A percentile compares a stretch with the other conserved stretches of the same genome.
phyloP scores from a whole-genome alignment of 64 coral and sea anemone genomes.

The Montipora efflorescens region DNA sequence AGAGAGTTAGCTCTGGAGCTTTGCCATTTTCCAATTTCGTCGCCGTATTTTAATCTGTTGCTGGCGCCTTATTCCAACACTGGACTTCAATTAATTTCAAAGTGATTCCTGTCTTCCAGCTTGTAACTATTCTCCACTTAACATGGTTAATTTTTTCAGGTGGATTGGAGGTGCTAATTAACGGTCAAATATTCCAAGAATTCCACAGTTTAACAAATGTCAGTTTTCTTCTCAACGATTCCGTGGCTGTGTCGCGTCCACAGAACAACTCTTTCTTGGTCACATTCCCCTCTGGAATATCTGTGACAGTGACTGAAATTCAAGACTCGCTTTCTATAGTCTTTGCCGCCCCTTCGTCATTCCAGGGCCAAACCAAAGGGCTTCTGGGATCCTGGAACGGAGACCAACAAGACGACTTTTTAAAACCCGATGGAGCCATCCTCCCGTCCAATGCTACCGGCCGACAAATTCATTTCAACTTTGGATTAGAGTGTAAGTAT shows the following conservation, averaged over 20 bases:
- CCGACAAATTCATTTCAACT: constrained; percentile 61
- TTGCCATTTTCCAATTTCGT: no score
- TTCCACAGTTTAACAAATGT: background rate
- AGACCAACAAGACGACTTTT: constrained; percentile 49
- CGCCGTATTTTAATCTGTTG: no score
- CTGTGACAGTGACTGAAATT: constrained; percentile 48
- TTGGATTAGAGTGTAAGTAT: constrained; percentile 76
- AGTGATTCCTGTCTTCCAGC: background rate
- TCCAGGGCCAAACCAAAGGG: constrained; percentile 54
- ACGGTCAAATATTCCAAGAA: constrained; percentile 14
- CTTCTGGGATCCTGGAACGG: constrained; percentile 74
- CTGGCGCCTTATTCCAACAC: background rate
- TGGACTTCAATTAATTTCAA: background rate
- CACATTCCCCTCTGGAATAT: constrained; percentile 55
- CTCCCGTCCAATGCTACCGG: constrained; percentile 41
- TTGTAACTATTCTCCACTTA: background rate
- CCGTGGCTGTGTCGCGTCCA: constrained; percentile 35
- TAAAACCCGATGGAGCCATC: constrained; percentile 47
- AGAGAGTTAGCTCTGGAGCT: no score
- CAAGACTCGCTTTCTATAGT: constrained; percentile 51
- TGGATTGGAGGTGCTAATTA: constrained; percentile 40
- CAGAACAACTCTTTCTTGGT: constrained; percentile 29
- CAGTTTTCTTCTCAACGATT: constrained; percentile 10
- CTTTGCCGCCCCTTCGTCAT: constrained; percentile 18
- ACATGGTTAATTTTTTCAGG: background rate